These are phyloP conservation scores for Peromyscus californicus DNA, from an alignment of 2,113 vertebrate species.

Conservation along the genomic window DNA sequence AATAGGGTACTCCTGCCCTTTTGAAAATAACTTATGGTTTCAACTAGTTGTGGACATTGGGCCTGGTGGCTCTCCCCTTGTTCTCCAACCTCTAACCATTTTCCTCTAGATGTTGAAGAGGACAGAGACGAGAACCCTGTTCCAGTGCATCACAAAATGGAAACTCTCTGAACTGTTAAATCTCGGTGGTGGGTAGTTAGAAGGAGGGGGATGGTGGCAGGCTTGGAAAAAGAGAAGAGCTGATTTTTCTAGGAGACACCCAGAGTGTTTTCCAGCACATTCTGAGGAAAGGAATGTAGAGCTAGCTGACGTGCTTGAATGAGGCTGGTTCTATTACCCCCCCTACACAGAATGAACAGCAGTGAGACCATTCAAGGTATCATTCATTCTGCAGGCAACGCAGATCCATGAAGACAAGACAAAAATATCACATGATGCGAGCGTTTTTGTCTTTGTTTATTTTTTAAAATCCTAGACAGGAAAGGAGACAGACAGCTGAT, in stretches of 20 bases:
- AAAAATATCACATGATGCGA: background rate
- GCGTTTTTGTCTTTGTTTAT: background rate
- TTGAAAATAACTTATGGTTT: background rate
- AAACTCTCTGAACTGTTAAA: background rate
- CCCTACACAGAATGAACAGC: background rate
- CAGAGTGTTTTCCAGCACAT: background rate
- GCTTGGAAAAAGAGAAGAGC: background rate
- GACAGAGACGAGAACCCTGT: background rate
- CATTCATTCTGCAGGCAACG: background rate
- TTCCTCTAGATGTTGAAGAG: background rate
- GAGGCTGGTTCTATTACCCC: background rate
- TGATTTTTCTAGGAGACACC: background rate
- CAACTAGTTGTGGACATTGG: background rate
- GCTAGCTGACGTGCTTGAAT: background rate
- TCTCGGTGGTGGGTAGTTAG: background rate
- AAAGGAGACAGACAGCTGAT: background rate
- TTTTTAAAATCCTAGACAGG: background rate
- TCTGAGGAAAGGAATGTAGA: background rate
- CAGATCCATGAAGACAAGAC: slow-evolving; percentile 31
- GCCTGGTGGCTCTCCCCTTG: background rate
- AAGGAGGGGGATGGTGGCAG: background rate
- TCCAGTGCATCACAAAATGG: background rate
- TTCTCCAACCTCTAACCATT: background rate
- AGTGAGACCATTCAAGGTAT: background rate
- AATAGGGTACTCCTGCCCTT: background rate